Conservation (phyloP, 2,888 invertebrate genomes). For the Geophilus truncorum region DNA sequence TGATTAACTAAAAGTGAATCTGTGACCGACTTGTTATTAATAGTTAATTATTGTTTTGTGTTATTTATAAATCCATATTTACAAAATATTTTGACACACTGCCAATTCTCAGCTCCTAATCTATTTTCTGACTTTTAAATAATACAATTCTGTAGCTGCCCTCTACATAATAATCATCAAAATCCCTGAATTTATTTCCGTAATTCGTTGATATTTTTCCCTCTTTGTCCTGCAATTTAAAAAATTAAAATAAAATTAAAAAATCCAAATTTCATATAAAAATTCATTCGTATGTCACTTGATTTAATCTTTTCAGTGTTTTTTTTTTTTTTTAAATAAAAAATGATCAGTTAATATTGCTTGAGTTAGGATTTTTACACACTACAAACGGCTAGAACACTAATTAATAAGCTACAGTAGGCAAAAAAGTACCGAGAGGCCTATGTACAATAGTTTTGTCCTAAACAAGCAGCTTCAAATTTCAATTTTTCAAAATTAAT, state of each 20-base stretch:
- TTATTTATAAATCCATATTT: neutral
- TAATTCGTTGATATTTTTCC: neutral
- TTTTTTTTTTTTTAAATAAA: neutral
- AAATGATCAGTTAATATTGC: neutral
- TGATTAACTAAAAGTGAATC: too few species aligned
- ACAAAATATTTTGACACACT: neutral
- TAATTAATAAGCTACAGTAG: neutral
- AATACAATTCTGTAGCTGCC: neutral
- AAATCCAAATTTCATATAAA: neutral
- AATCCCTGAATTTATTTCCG: neutral
- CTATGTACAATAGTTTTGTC: neutral
- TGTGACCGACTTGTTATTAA: neutral
- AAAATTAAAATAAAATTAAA: neutral
- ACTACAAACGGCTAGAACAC: neutral
- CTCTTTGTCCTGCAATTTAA: neutral
- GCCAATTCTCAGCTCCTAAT: neutral
- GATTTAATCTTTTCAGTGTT: neutral
- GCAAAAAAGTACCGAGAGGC: neutral
- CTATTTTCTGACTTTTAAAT: neutral
- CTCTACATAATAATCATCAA: neutral
- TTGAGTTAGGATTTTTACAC: neutral
- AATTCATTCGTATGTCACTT: neutral
- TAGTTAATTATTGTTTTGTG: neutral
- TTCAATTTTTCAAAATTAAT: too few species aligned
- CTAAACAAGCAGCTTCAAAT: neutral